Evolutionary conservation across 2,797 vertebrate species (phyloP).

Genomic region (Lateolabrax maculatus): DNA sequence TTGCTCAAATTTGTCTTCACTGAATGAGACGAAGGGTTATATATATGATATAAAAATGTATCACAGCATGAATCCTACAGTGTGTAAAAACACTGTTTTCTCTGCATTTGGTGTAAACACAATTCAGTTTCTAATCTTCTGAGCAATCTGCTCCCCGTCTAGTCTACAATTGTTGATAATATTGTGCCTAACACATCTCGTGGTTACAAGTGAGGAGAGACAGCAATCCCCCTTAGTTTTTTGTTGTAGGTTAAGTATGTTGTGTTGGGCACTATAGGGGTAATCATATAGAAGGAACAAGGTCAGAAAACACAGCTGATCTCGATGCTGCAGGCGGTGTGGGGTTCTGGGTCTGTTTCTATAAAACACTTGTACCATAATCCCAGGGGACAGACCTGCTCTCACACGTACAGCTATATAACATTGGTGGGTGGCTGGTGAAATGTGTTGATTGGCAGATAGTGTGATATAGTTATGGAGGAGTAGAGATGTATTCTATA

Average conservation of each 20-base stretch:
- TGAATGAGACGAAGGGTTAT: not conserved
- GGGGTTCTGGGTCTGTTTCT: not conserved
- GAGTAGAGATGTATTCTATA: not conserved
- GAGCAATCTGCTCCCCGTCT: not conserved
- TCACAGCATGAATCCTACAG: not conserved
- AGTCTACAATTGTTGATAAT: not conserved
- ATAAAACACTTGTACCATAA: not conserved
- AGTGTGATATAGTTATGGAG: not conserved
- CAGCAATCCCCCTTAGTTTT: not conserved
- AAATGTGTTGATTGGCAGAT: conserved; percentile 9
- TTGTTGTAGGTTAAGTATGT: not conserved
- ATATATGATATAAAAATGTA: too few species aligned
- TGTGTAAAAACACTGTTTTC: not conserved
- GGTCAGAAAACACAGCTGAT: conserved; percentile 21
- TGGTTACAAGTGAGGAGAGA: not conserved
- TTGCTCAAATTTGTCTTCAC: not conserved
- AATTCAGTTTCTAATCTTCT: not conserved
- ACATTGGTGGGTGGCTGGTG: not conserved
- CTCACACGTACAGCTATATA: not conserved
- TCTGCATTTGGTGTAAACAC: not conserved
- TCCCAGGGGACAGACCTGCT: not conserved
- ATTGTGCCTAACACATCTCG: not conserved
- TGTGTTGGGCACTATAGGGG: not conserved
- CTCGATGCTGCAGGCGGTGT: not conserved
- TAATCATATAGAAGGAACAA: not conserved